These are phyloP conservation scores for Choreutis nemorana DNA, from an alignment of 2,888 invertebrate species.

Conservation along the genomic window DNA sequence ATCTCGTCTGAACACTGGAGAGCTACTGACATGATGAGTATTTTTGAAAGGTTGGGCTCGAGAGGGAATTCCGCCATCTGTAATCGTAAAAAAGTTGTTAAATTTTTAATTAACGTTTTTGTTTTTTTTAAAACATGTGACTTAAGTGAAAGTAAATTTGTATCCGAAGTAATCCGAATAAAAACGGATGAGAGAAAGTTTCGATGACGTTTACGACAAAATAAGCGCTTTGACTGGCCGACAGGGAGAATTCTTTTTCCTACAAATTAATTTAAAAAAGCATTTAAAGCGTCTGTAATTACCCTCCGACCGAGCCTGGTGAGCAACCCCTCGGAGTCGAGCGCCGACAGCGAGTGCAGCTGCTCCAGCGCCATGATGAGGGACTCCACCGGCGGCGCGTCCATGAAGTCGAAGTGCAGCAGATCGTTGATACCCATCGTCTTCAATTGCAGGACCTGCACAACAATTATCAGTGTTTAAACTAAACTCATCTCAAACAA, in stretches of 20 bases:
- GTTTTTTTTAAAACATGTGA: no score
- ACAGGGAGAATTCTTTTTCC: no score
- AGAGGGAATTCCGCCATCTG: slow-evolving; percentile 99
- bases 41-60: slow-evolving; percentile 97
- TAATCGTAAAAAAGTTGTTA: no score
- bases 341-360: slow-evolving; percentile 93
- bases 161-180: no score
- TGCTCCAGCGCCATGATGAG: slow-evolving; percentile 98
- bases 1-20: slow-evolving; percentile 98
- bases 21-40: slow-evolving; percentile 99
- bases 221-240: no score
- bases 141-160: no score
- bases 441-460: slow-evolving; percentile 87
- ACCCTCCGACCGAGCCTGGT: slow-evolving; percentile 82
- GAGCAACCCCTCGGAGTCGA: slow-evolving; percentile 92
- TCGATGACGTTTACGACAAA: no score
- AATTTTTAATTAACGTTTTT: no score
- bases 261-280: no score
- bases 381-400: slow-evolving; percentile 97
- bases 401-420: slow-evolving; percentile 99
- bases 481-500: no score
- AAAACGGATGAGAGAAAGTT: no score
- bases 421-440: slow-evolving; percentile 99
- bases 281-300: slow-evolving; percentile 10
- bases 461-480: neutral